These are phyloP conservation scores for Clistopyga incitator DNA, from an alignment of 2,888 invertebrate genomes.

Conservation along the genomic window DNA sequence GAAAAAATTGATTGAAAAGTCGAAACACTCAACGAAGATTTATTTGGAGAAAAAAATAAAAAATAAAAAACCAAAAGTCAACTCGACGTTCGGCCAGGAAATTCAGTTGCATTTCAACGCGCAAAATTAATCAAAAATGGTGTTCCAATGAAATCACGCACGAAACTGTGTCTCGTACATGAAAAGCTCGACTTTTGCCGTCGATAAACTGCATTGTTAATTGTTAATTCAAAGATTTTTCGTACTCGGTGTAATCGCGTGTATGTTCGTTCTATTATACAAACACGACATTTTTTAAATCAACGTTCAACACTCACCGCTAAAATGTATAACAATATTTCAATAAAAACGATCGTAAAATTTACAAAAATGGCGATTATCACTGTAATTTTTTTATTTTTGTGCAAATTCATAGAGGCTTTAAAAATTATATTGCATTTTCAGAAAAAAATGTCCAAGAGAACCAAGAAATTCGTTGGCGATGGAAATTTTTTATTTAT, in stretches of 20 bases:
- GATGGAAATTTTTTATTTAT: too few species aligned
- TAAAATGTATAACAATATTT: constrained; percentile 21
- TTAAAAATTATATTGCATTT: too few species aligned
- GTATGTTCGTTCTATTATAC: constrained; percentile 5
- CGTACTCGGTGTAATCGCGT: background rate
- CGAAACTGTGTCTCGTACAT: background rate
- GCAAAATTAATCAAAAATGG: background rate
- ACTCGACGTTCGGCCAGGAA: background rate
- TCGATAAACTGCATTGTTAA: constrained; percentile 1
- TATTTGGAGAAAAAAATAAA: background rate
- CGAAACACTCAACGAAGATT: background rate
- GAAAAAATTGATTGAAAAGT: too few species aligned
- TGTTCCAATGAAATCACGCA: background rate
- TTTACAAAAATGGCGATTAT: background rate
- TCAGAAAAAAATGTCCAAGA: too few species aligned
- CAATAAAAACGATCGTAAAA: background rate
- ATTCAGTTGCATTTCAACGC: background rate
- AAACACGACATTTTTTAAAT: background rate
- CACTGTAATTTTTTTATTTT: too few species aligned
- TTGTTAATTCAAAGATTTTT: background rate
- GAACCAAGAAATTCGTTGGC: too few species aligned
- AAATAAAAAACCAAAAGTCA: background rate
- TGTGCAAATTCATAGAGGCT: too few species aligned
- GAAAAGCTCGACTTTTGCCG: background rate
- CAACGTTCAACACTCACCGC: background rate